phyloP scores from a whole-genome alignment of 1,140 invertebrate species.

The Cydia fagiglandana region DNA sequence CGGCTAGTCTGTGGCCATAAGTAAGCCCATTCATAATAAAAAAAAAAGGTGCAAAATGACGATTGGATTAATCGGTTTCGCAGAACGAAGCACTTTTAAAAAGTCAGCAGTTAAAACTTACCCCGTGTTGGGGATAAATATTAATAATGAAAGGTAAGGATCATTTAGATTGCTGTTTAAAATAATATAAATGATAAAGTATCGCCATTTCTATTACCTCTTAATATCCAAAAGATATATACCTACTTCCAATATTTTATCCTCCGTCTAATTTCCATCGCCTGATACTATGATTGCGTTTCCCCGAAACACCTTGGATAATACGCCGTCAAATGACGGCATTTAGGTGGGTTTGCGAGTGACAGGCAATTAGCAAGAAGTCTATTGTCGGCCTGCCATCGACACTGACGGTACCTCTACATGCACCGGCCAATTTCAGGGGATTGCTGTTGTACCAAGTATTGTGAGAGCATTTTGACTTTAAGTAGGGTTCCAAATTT shows the following conservation, averaged over 20 bases:
- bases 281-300: neutral
- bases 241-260: neutral
- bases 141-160: no score
- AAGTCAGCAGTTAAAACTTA: no score
- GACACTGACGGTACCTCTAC: neutral
- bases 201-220: no score
- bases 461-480: neutral
- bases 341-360: conserved; percentile 7
- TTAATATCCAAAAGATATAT: neutral
- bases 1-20: no score
- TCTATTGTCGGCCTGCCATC: conserved; percentile 15
- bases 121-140: no score
- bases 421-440: conserved; percentile 1
- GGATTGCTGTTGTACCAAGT: neutral
- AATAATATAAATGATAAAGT: no score
- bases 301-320: neutral
- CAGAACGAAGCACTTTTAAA: no score
- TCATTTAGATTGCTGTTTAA: no score
- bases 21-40: no score
- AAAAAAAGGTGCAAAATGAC: no score
- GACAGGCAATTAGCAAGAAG: conserved; percentile 12
- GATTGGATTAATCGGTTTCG: no score
- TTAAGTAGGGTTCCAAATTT: neutral
- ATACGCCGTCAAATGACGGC: neutral
- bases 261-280: neutral